Conservation (phyloP, 1,140 invertebrate species). For the Planococcus citri region DNA sequence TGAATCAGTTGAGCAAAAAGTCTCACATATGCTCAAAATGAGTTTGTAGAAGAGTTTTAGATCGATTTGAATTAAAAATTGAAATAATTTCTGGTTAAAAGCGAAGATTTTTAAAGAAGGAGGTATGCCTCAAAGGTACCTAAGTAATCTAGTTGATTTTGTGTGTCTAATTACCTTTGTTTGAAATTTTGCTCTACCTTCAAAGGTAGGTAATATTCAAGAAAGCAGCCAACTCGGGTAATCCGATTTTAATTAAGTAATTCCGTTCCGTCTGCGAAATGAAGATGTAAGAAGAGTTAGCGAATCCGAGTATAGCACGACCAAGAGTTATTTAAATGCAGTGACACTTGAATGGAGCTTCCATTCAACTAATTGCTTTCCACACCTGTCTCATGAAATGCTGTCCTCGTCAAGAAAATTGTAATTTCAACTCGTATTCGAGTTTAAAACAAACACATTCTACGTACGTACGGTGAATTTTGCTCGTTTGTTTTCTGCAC, state of each 20-base stretch:
- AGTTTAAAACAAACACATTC: not conserved
- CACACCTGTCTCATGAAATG: not conserved
- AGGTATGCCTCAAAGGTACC: too few relatives aligned
- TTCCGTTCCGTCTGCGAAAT: not conserved
- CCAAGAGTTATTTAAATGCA: not conserved
- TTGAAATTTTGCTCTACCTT: not conserved
- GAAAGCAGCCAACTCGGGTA: not conserved
- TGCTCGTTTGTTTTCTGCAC: not conserved
- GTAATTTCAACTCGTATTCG: not conserved
- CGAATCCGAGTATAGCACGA: not conserved
- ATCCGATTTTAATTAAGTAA: constrained; percentile 8
- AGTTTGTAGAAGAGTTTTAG: too few relatives aligned
- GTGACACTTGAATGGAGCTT: not conserved
- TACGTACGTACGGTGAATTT: too few relatives aligned
- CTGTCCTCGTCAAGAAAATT: not conserved
- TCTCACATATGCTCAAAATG: too few relatives aligned
- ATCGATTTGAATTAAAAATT: too few relatives aligned
- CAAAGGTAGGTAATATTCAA: not conserved
- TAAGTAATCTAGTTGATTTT: too few relatives aligned
- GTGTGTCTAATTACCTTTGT: too few relatives aligned
- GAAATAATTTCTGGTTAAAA: too few relatives aligned
- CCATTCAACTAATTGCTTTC: not conserved
- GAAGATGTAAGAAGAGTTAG: not conserved
- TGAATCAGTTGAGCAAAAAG: too few relatives aligned
- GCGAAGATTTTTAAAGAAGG: too few relatives aligned